A percentile compares a stretch with the other conserved stretches of the same genome.
Evolutionary conservation across 1,140 invertebrate species (phyloP).

Genomic region (Drosophila setifemur): DNA sequence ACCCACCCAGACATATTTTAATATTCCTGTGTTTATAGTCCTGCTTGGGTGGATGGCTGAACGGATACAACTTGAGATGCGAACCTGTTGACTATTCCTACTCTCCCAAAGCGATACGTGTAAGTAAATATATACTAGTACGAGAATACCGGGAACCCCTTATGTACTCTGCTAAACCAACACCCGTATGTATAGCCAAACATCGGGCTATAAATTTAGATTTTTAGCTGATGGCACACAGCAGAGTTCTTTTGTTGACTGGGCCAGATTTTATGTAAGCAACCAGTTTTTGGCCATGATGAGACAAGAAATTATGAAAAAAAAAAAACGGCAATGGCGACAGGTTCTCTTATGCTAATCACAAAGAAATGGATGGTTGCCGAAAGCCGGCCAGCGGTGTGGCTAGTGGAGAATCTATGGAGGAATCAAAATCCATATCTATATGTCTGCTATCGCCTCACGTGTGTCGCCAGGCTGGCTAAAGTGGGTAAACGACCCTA

Average conservation of each 20-base stretch:
- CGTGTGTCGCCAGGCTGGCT: conserved; percentile 48
- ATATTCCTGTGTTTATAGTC: conserved; percentile 67
- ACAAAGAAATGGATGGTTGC: conserved; percentile 35
- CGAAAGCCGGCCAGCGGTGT: conserved; percentile 38
- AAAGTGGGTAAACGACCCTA: conserved; percentile 40
- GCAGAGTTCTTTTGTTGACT: conserved; percentile 48
- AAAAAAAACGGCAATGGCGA: conserved; percentile 37
- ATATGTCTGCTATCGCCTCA: conserved; percentile 37
- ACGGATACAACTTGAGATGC: conserved; percentile 92
- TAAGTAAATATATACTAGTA: conserved; percentile 86
- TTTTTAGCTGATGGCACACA: conserved; percentile 25
- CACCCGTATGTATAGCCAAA: neutral
- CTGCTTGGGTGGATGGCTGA: conserved; percentile 88
- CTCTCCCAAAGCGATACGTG: conserved; percentile 89
- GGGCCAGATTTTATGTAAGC: conserved; percentile 63
- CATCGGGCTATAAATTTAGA: conserved; percentile 7
- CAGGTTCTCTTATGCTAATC: conserved; percentile 73
- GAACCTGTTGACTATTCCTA: conserved; percentile 95
- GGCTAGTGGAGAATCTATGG: conserved; percentile 8
- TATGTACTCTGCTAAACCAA: conserved; percentile 5
- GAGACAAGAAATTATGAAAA: conserved; percentile 30
- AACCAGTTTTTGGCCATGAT: conserved; percentile 53
- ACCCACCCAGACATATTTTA: conserved; percentile 1
- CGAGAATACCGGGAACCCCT: neutral
- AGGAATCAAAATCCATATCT: neutral